Conservation (phyloP, 1,140 invertebrate species). For the Oryzaephilus surinamensis region DNA sequence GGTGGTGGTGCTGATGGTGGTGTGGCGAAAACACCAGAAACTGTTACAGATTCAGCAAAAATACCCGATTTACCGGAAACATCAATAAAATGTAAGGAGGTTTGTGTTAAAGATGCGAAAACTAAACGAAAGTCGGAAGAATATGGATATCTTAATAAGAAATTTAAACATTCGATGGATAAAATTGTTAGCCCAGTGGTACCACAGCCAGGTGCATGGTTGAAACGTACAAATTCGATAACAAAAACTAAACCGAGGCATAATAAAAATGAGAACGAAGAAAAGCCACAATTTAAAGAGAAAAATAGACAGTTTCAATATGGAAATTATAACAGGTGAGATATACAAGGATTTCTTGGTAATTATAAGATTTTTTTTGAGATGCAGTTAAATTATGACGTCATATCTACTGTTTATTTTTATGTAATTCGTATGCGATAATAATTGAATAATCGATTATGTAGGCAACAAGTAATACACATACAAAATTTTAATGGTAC, state of each 20-base stretch:
- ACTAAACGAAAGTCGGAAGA: slow-evolving; percentile 23
- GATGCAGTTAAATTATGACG: background rate
- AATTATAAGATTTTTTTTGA: background rate
- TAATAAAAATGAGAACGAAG: slow-evolving; percentile 27
- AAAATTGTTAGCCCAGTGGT: slow-evolving; percentile 89
- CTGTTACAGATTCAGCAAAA: slow-evolving; percentile 30
- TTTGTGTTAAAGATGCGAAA: slow-evolving; percentile 17
- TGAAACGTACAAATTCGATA: slow-evolving; percentile 41
- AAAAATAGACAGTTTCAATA: slow-evolving; percentile 76
- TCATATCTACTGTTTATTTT: background rate
- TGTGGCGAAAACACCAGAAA: slow-evolving; percentile 32
- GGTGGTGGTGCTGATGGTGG: slow-evolving; percentile 2
- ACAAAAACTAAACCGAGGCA: slow-evolving; percentile 21
- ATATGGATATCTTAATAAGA: too few relatives aligned
- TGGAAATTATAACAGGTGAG: slow-evolving; percentile 86
- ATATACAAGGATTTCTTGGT: slow-evolving; percentile 4
- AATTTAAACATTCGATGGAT: slow-evolving; percentile 60
- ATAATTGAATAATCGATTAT: background rate
- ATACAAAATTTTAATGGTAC: too few relatives aligned
- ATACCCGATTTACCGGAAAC: slow-evolving; percentile 26
- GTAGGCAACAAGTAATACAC: too few relatives aligned
- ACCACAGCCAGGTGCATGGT: slow-evolving; percentile 72
- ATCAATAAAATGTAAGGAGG: background rate
- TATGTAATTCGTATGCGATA: background rate
- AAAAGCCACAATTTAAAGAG: slow-evolving; percentile 57